Conservation (phyloP, 2,797 vertebrate species). For the Acomys russatus region DNA sequence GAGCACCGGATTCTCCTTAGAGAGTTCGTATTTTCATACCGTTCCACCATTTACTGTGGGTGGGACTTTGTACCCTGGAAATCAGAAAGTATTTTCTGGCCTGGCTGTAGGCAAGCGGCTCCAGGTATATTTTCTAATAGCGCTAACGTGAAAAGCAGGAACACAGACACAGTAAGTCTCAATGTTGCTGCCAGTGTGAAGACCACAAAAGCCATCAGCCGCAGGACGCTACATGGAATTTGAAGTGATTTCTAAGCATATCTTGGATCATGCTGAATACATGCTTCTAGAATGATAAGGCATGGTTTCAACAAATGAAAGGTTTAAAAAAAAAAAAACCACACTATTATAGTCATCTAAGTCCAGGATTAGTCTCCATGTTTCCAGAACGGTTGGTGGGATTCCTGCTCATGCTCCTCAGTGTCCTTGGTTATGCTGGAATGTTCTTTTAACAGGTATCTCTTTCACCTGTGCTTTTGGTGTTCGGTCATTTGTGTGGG, state of each 20-base stretch:
- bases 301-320: neutral
- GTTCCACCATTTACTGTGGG: neutral
- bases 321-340: neutral
- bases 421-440: constrained; percentile 29
- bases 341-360: neutral
- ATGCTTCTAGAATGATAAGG: neutral
- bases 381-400: constrained; percentile 28
- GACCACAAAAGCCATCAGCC: neutral
- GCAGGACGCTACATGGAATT: neutral
- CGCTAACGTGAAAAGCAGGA: neutral
- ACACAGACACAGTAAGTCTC: neutral
- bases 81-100: neutral
- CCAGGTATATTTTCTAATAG: neutral
- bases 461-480: constrained; percentile 1
- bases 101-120: neutral
- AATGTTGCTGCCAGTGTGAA: neutral
- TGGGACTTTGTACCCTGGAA: neutral
- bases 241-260: neutral
- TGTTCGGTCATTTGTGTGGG: neutral
- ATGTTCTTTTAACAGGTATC: neutral
- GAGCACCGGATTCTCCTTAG: neutral
- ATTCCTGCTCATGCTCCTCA: neutral
- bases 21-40: neutral
- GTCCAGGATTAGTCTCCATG: neutral
- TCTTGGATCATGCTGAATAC: neutral